Evolutionary conservation across 2,888 invertebrate species (phyloP), one percentile per base, ranked within the genome.

Genomic region (Drosophila quinaria): DNA sequence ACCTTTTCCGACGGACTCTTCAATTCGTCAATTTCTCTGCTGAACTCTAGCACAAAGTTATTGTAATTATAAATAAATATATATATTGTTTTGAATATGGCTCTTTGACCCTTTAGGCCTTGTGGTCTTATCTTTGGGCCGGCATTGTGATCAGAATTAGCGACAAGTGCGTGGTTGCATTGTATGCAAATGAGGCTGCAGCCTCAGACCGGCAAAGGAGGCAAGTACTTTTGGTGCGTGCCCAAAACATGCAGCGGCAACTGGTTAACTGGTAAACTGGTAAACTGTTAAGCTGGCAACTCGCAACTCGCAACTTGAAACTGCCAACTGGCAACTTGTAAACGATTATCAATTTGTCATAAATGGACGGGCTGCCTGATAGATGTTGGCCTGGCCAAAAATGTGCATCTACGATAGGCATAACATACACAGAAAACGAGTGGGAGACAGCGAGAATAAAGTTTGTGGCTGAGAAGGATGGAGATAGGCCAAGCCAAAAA

Each of bases 301-400:
- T n/a, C 5, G 37, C n/a, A 37, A 37, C 37, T 37, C 4, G 37
- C 13, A 37, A n/a, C n/a, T 17, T 19, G 42, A 10, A 15, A 58
- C 59, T 50, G 2, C 39, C 33, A 39, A 59, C 61, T 63, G n/a
- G 75, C 60, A 70, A 55, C 70, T 83, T 84, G 84, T 88, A 50
- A 83, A 47, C 80, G 89, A 87, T 89, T 89, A 86, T 89, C 89
- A 86, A 86, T 86, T 86, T 86, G 85, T 86, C 86, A 89, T 89
- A 86, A 86, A 86, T 86, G 86, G 86, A 69, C 67, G 49, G 37
- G 62, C 47, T 59, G 59, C 87, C 56, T 80, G 81, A 88, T 86
- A 88, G 83, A 86, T 82, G 83, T 73, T 86, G 67, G 52, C 67
- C 67, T 44, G 70, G 70, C 80, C 78, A 88, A 84, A 88, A 76